Base-by-base conservation (phyloP, 2,113 vertebrate genomes). In the Proteles cristata region DNA sequence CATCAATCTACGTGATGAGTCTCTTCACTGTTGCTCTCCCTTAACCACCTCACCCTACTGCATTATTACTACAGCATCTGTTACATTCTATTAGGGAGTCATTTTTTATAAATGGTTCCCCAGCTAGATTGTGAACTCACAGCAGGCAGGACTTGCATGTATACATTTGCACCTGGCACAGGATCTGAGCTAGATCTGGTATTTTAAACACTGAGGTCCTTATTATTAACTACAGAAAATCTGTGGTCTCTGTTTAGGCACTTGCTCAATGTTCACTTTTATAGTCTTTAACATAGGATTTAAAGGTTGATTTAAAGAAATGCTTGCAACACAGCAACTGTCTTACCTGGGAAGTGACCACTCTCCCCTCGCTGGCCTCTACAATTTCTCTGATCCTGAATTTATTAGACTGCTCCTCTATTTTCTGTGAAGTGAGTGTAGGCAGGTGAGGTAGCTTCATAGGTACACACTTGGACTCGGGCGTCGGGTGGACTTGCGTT, bases 151-250 rank as follows among this genome's bases (percentile, higher is more conserved):
- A 63, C 25, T 79, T 1, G 16, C 6, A 5, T 15, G 7, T 8
- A 2, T 23, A 68, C 5, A 10, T 43, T n/a, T 66, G 17, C 12
- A 68, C 8, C 5, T 17, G 48, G 45, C 26, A 55, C 6, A 63
- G n/a, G 31, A 82, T 35, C 39, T 88, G n/a, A 81, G 39, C n/a
- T 68, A 79, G 26, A 45, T 14, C 26, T 28, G 14, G 11, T 55
- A 33, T 53, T 66, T 79, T 35, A 45, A 83, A 58, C 1, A 26
- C 12, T 63, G 23, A 14, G 7, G 16, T 58, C 61, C 9, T 82
- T 71, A 45, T 86, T 43, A 80, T 88, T 68, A 86, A 43, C 50
- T 83, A 53, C 3, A 76, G 79, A 92, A 74, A 77, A 35, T 28
- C 23, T 23, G 14, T 16, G 14, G 68, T 39, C 7, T 87, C 35